Evolutionary conservation across 2,113 vertebrate genomes (phyloP).

Genomic region (Indicator indicator): DNA sequence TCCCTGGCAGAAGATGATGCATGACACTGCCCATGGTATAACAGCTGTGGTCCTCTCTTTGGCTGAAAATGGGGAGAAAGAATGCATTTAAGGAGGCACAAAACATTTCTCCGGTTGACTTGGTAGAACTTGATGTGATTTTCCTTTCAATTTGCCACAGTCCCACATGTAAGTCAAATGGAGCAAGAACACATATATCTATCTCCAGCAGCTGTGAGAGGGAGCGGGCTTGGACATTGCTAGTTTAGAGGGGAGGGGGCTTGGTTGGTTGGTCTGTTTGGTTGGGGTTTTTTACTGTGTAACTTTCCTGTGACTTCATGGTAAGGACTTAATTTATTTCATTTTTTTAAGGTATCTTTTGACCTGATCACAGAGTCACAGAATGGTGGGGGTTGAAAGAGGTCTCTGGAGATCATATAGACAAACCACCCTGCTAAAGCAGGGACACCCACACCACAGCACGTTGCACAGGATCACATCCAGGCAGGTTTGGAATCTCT

Average conservation of each 20-base stretch:
- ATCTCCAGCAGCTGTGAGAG: background rate
- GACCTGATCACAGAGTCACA: too few relatives aligned
- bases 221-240: background rate
- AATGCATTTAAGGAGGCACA: constrained; percentile 58
- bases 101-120: constrained; percentile 58
- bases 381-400: background rate
- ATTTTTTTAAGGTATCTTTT: background rate
- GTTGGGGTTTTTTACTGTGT: background rate
- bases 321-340: background rate
- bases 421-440: too few relatives aligned
- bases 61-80: background rate
- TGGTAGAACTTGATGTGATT: constrained; percentile 66
- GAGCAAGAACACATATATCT: constrained; percentile 30
- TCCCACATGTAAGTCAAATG: constrained; percentile 42
- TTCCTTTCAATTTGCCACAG: constrained; percentile 72
- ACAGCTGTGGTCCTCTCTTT: background rate
- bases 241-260: background rate
- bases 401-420: too few relatives aligned
- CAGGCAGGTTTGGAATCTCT: too few relatives aligned
- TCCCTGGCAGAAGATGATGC: background rate
- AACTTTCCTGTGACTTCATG: background rate
- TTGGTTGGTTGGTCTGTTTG: background rate
- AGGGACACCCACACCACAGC: too few relatives aligned
- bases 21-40: background rate
- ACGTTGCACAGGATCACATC: too few relatives aligned